phyloP scores from a whole-genome alignment of 2,797 vertebrate species.

The Melanotaenia boesemani region DNA sequence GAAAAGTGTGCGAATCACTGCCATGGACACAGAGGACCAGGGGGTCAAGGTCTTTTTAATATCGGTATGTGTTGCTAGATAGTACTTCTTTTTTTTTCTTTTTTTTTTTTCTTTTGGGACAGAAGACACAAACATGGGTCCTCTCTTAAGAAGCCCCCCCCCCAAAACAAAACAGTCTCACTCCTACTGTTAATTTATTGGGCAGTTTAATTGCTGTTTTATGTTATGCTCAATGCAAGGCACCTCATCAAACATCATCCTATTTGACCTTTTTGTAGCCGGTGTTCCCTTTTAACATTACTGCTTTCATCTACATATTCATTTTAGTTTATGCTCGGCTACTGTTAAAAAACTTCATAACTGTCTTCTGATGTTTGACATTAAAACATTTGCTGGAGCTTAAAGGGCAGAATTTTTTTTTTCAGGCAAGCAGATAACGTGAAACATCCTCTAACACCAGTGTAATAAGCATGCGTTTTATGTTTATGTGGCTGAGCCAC shows the following conservation, averaged over 20 bases:
- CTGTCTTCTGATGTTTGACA: slow-evolving; percentile 18
- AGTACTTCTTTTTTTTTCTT: no score
- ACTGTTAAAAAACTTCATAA: slow-evolving; percentile 1
- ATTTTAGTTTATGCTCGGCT: neutral
- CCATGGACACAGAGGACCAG: slow-evolving; percentile 99
- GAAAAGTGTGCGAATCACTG: slow-evolving; percentile 97
- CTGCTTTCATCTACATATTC: neutral
- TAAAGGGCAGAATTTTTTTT: neutral
- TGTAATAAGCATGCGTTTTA: neutral
- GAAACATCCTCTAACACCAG: slow-evolving; percentile 14
- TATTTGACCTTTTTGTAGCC: neutral
- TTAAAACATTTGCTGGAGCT: slow-evolving; percentile 5
- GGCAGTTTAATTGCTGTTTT: no score
- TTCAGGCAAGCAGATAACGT: slow-evolving; percentile 3
- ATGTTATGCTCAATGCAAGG: no score
- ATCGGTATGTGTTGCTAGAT: slow-evolving; percentile 84
- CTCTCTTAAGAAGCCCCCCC: no score
- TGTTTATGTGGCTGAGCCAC: slow-evolving; percentile 12
- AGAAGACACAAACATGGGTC: no score
- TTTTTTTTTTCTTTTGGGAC: neutral
- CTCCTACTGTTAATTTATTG: no score
- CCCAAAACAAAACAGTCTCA: no score
- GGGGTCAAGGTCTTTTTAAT: slow-evolving; percentile 99
- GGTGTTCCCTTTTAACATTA: neutral
- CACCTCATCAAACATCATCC: neutral